Conservation (phyloP, 2,888 invertebrate genomes). For the Andrena hattorfiana region DNA sequence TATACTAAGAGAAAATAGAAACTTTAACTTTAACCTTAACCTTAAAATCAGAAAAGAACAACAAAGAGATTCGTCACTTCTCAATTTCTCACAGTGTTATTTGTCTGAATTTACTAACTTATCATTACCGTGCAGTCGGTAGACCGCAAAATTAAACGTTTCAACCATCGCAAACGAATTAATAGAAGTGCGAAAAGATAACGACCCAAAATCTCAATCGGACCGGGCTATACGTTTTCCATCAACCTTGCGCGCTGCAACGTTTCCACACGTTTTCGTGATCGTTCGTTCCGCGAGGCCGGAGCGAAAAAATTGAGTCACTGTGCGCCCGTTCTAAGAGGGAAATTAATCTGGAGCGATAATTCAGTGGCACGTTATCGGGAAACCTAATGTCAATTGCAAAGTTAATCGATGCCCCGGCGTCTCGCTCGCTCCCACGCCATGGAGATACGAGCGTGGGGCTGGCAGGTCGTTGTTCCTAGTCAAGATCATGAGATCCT, state of each 20-base stretch:
- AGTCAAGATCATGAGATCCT: conserved; percentile 67
- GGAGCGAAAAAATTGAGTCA: conserved; percentile 32
- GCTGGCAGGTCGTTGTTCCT: conserved; percentile 76
- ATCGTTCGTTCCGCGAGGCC: conserved; percentile 40
- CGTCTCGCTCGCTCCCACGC: conserved; percentile 27
- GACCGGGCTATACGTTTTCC: neutral
- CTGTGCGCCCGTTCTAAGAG: conserved; percentile 39
- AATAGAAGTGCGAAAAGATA: too few relatives aligned
- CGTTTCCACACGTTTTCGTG: conserved; percentile 3
- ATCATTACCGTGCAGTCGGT: too few relatives aligned
- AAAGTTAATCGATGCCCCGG: conserved; percentile 78
- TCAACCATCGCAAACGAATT: too few relatives aligned
- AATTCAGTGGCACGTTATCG: conserved; percentile 75
- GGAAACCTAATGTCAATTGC: conserved; percentile 77
- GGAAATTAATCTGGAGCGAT: conserved; percentile 76
- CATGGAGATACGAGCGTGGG: conserved; percentile 68
- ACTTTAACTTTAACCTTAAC: too few relatives aligned
- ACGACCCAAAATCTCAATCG: too few relatives aligned
- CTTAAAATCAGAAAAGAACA: too few relatives aligned
- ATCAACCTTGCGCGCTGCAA: neutral
- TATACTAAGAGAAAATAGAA: too few relatives aligned
- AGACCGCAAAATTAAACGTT: too few relatives aligned
- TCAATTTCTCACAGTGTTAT: too few relatives aligned
- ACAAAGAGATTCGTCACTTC: too few relatives aligned
- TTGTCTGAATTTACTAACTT: too few relatives aligned